Evolutionary conservation across 1,140 invertebrate genomes (phyloP).

Genomic region (Drosophila ficusphila): DNA sequence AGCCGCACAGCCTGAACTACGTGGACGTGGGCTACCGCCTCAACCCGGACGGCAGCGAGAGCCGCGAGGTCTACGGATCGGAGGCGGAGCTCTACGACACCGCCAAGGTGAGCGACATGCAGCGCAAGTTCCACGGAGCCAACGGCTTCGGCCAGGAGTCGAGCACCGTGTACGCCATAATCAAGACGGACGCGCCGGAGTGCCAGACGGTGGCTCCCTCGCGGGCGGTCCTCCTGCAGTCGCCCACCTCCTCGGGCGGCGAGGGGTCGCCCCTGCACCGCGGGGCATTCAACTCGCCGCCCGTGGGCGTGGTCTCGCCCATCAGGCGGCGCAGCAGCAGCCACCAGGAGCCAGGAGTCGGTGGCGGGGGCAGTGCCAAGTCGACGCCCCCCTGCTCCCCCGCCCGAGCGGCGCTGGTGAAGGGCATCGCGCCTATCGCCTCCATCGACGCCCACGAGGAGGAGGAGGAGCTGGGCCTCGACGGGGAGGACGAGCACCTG

Average conservation of each 20-base stretch:
- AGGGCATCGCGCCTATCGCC: conserved; percentile 75
- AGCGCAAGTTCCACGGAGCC: conserved; percentile 78
- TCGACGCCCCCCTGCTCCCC: conserved; percentile 75
- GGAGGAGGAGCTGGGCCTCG: conserved; percentile 54
- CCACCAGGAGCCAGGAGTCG: conserved; percentile 41
- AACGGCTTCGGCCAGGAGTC: conserved; percentile 77
- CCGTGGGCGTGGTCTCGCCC: conserved; percentile 76
- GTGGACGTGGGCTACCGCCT: conserved; percentile 83
- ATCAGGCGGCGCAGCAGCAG: conserved; percentile 66
- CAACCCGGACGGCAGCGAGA: conserved; percentile 83
- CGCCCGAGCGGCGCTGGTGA: conserved; percentile 44
- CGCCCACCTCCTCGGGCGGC: conserved; percentile 46
- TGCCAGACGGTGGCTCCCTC: conserved; percentile 33
- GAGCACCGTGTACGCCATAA: conserved; percentile 81
- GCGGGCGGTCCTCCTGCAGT: conserved; percentile 33
- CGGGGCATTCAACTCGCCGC: conserved; percentile 62
- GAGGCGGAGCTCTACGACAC: conserved; percentile 79
- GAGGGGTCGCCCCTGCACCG: conserved; percentile 71
- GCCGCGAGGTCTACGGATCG: conserved; percentile 71
- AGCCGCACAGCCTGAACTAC: conserved; percentile 71
- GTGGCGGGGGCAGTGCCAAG: conserved; percentile 55
- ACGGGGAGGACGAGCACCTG: conserved; percentile 55
- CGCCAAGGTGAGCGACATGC: conserved; percentile 73
- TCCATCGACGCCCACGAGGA: conserved; percentile 70
- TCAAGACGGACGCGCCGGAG: conserved; percentile 72